A percentile compares a stretch with the other conserved stretches of the same genome.
Evolutionary conservation across 1,140 invertebrate species (phyloP).

Genomic region (Zaprionus inermis): DNA sequence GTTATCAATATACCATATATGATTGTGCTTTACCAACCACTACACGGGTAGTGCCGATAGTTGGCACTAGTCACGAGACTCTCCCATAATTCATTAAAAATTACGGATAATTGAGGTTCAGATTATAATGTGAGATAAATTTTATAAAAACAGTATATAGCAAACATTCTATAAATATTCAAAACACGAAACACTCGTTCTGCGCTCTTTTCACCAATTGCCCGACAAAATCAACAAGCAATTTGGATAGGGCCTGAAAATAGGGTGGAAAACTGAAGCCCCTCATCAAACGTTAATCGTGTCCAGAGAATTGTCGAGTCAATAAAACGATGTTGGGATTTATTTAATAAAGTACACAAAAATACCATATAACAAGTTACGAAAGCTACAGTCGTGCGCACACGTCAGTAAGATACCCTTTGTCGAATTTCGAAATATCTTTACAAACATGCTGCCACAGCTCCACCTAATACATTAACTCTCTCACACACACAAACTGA

Average conservation of each 20-base stretch:
- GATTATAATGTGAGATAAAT: not conserved
- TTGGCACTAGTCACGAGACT: not conserved
- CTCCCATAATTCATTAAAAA: not conserved
- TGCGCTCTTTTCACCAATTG: not conserved
- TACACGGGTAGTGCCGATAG: not conserved
- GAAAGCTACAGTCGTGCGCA: too few relatives aligned
- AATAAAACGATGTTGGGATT: constrained; percentile 70
- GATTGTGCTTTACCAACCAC: not conserved
- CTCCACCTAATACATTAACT: too few relatives aligned
- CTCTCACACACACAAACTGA: too few relatives aligned
- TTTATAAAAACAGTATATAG: not conserved
- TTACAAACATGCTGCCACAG: too few relatives aligned
- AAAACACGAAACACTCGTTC: not conserved
- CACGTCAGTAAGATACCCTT: too few relatives aligned
- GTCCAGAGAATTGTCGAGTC: constrained; percentile 54
- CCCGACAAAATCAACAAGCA: not conserved
- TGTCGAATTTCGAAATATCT: too few relatives aligned
- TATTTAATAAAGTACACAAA: constrained; percentile 69
- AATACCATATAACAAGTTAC: constrained; percentile 19
- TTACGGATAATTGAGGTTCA: not conserved
- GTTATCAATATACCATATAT: constrained; percentile 11
- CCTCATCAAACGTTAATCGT: constrained; percentile 21
- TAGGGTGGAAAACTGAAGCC: not conserved
- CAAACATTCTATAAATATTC: not conserved
- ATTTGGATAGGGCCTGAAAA: constrained; percentile 4